A percentile compares a stretch with the other conserved stretches of the same genome.
Evolutionary conservation across 2,113 vertebrate species (phyloP).

Genomic region (Sinocyclocheilus anophthalmus): DNA sequence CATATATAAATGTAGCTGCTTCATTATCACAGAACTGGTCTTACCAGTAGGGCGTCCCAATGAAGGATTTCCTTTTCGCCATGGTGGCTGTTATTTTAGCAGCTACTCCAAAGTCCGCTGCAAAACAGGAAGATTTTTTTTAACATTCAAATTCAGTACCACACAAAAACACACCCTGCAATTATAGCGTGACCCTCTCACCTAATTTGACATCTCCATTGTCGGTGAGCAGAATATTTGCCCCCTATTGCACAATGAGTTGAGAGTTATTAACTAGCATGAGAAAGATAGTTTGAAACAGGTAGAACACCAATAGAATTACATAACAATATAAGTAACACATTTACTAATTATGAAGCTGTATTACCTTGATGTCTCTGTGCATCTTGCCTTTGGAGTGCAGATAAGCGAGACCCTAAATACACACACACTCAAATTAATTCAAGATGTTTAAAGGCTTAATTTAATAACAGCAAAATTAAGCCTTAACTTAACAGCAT

Average conservation of each 20-base stretch:
- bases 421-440: background rate
- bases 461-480: background rate
- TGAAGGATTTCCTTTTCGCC: constrained; percentile 98
- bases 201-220: constrained; percentile 96
- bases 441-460: background rate
- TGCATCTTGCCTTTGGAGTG: constrained; percentile 98
- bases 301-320: background rate
- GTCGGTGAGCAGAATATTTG: constrained; percentile 94
- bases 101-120: constrained; percentile 97
- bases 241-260: constrained; percentile 78
- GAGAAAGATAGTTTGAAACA: constrained; percentile 9
- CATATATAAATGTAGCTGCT: background rate
- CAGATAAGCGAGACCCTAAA: constrained; percentile 92
- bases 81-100: constrained; percentile 99
- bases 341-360: background rate
- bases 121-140: constrained; percentile 42
- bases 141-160: background rate
- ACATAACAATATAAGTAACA: background rate
- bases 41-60: constrained; percentile 99
- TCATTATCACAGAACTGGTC: constrained; percentile 36
- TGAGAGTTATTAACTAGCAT: background rate
- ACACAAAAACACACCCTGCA: background rate
- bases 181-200: constrained; percentile 68
- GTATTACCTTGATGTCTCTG: constrained; percentile 94
- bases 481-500: background rate